These are phyloP conservation scores for Gnathonemus longibarbis DNA, from an alignment of 2,113 vertebrate species.

Conservation along the genomic window DNA sequence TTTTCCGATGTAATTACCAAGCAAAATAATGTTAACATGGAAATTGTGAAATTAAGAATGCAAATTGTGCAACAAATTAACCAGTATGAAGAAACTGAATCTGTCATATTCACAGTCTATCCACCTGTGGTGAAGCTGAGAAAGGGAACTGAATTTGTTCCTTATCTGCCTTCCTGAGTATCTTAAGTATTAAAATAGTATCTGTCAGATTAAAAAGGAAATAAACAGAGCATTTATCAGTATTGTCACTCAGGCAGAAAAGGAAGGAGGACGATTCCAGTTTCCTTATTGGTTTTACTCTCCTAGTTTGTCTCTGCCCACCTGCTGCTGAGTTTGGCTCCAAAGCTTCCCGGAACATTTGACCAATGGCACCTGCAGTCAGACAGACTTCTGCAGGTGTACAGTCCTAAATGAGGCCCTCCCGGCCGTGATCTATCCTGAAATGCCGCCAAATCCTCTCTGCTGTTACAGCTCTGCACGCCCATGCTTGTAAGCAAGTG, in stretches of 20 bases:
- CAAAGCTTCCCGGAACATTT: neutral
- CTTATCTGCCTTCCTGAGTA: conserved; percentile 42
- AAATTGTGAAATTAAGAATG: conserved; percentile 10
- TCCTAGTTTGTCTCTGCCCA: conserved; percentile 10
- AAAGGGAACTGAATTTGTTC: conserved; percentile 14
- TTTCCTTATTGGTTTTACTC: conserved; percentile 26
- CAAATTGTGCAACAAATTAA: neutral
- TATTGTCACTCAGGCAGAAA: conserved; percentile 37
- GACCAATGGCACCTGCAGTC: neutral
- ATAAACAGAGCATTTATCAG: conserved; percentile 52
- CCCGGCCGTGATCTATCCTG: neutral
- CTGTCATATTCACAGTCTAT: neutral
- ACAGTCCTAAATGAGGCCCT: neutral
- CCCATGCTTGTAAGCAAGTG: neutral
- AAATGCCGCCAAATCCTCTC: neutral
- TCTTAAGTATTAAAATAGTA: conserved; percentile 18
- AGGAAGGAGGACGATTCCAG: neutral
- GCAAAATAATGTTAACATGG: neutral
- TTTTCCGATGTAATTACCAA: neutral
- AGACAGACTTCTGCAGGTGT: neutral
- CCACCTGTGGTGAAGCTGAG: neutral
- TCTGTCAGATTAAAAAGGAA: conserved; percentile 45
- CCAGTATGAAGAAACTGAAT: neutral
- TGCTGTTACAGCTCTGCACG: neutral
- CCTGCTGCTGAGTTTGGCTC: neutral